Base-by-base conservation (phyloP, 2,888 invertebrate genomes). In the Zygothrica quintamaculata region DNA sequence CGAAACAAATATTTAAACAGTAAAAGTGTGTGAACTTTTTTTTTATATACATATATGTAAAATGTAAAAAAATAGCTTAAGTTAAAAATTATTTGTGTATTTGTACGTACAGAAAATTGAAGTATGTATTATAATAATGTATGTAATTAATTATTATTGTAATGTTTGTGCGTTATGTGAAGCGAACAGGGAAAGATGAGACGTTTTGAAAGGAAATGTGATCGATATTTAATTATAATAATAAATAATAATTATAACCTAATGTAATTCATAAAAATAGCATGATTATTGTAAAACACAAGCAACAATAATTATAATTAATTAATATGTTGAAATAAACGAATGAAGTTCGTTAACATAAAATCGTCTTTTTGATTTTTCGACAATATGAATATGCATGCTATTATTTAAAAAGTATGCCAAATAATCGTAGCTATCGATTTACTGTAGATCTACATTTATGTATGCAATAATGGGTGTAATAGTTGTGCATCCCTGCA, bases 131-230 rank as follows among this genome's bases (percentile, higher is more conserved):
- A 31, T 46, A 48, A 59, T 73, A 68, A 62, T 68, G 46, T 59
- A 65, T 60, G 43, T 50, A 69, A 65, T 47, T 67, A 67, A n/a
- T n/a, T n/a, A n/a, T n/a, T 58, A 57, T 34, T 55, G 25, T 46
- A n/a, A 58, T 74, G 57, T 74, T 71, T 71, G 37, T 74, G 66
- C 50, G 67, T 64, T 67, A 74, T 39, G 67, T 71, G 57, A 73
- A 60, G 65, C 61, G 74, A 80, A 65, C 70, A 74, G 73, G 73
- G 75, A 84, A 84, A 58, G 74, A 65, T 70, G 73, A 80, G 81
- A 81, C 67, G 85, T 82, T 87, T 57, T 85, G 77, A 79, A 89
- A 87, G 87, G 87, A 89, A 87, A 88, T 88, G 88, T 88, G 88
- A 88, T 88, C 87, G 88, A 88, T 89, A 88, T 85, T 77, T 88